These are phyloP conservation scores for Parauchenoglanis ngamensis DNA, from an alignment of 2,797 vertebrate genomes.

Conservation along the genomic window DNA sequence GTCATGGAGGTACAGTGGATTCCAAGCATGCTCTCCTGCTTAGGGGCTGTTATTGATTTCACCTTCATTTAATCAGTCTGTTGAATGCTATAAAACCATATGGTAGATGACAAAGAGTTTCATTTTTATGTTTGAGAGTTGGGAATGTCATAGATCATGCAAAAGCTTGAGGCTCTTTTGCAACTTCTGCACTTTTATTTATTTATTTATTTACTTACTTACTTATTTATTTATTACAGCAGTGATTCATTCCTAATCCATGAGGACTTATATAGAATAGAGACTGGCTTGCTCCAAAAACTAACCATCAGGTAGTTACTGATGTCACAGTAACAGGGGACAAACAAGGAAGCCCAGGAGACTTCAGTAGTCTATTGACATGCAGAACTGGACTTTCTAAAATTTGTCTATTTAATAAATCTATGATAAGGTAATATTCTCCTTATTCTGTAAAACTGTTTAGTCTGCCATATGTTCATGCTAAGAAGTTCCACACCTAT, in stretches of 20 bases:
- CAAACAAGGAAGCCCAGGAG: not conserved
- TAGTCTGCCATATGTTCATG: not conserved
- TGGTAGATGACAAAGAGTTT: slow-evolving; percentile 54
- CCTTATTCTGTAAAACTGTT: not conserved
- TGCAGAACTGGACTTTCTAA: not conserved
- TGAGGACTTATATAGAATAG: not conserved
- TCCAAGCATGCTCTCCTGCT: slow-evolving; percentile 46
- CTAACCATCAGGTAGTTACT: not conserved
- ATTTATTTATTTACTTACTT: not conserved
- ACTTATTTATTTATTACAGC: not conserved
- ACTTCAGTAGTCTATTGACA: not conserved
- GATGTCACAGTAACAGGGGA: too few species aligned
- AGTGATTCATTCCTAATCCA: not conserved
- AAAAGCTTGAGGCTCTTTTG: slow-evolving; percentile 23
- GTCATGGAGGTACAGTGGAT: slow-evolving; percentile 55
- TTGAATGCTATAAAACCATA: slow-evolving; percentile 58
- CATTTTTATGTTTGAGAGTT: slow-evolving; percentile 41
- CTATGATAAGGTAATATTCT: not conserved
- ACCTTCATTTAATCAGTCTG: slow-evolving; percentile 43
- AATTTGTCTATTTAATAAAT: not conserved
- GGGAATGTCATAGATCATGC: slow-evolving; percentile 28
- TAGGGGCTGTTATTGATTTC: slow-evolving; percentile 53
- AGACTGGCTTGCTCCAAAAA: not conserved
- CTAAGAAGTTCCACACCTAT: not conserved
- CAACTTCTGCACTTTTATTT: slow-evolving; percentile 25